Evolutionary conservation across 1,140 invertebrate species (phyloP).

Genomic region (Epicauta chinensis): DNA sequence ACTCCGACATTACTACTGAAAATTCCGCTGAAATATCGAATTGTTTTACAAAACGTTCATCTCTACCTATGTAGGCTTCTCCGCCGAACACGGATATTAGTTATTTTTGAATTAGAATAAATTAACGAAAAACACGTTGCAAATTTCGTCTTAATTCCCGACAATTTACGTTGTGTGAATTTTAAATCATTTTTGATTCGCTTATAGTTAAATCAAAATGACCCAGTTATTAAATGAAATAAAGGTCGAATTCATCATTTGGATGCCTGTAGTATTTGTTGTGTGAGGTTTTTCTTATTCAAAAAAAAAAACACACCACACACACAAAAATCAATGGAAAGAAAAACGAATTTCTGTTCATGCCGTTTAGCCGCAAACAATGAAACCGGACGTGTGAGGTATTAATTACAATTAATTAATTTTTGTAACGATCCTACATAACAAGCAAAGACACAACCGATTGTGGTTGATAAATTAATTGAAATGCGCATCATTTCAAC

Average conservation of each 20-base stretch:
- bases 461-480: no score
- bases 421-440: not conserved
- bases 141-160: not conserved
- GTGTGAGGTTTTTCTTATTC: conserved; percentile 12
- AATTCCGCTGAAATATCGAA: no score
- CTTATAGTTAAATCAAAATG: conserved; percentile 20
- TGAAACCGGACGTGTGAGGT: conserved; percentile 17
- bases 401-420: conserved; percentile 6
- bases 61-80: no score
- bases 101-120: conserved; percentile 6
- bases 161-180: conserved; percentile 5
- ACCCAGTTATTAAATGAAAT: conserved; percentile 20
- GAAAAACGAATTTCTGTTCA: conserved; percentile 19
- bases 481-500: not conserved
- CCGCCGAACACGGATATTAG: no score
- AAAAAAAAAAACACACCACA: not conserved
- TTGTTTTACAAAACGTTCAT: no score
- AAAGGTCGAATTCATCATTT: conserved; percentile 22
- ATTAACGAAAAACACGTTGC: conserved; percentile 1
- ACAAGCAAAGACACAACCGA: no score
- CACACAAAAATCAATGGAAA: conserved; percentile 12
- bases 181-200: conserved; percentile 13
- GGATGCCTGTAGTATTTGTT: conserved; percentile 14
- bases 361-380: conserved; percentile 15
- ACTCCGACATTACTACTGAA: no score